Conservation (phyloP, 2,888 invertebrate genomes). For the Entomobrya multifasciata region DNA sequence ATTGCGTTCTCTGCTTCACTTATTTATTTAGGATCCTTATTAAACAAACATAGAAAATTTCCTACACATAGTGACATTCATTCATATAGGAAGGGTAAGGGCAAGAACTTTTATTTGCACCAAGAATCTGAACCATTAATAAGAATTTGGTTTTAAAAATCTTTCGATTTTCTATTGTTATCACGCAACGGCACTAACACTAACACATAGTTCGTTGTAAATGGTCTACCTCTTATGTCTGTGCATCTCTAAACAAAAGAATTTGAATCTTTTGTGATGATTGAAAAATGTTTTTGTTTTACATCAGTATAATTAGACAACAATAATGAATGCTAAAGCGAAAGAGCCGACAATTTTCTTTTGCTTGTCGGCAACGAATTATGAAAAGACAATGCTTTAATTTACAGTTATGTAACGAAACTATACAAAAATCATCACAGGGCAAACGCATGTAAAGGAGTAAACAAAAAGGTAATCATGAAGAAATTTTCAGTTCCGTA, state of each 20-base stretch:
- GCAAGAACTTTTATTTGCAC: too few relatives aligned
- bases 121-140: too few relatives aligned
- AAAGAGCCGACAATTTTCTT: neutral
- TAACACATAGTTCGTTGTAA: neutral
- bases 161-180: too few relatives aligned
- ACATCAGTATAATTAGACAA: slow-evolving; percentile 48
- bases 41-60: neutral
- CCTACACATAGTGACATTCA: too few relatives aligned
- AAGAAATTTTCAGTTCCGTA: too few relatives aligned
- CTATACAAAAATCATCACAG: neutral
- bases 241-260: neutral
- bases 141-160: too few relatives aligned
- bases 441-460: too few relatives aligned
- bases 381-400: neutral
- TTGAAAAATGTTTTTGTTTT: slow-evolving; percentile 35
- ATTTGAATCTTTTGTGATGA: slow-evolving; percentile 35
- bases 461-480: too few relatives aligned
- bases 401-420: neutral
- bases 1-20: neutral
- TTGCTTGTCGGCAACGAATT: neutral
- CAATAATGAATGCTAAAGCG: slow-evolving; percentile 5
- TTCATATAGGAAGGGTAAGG: too few relatives aligned
- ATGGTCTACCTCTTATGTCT: neutral
- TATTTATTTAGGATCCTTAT: neutral
- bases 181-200: neutral